Percentiles rank a stretch among this genome's conserved stretches.
Evolutionary conservation across 1,140 invertebrate species (phyloP).

Genomic region (Oedothorax gibbosus): DNA sequence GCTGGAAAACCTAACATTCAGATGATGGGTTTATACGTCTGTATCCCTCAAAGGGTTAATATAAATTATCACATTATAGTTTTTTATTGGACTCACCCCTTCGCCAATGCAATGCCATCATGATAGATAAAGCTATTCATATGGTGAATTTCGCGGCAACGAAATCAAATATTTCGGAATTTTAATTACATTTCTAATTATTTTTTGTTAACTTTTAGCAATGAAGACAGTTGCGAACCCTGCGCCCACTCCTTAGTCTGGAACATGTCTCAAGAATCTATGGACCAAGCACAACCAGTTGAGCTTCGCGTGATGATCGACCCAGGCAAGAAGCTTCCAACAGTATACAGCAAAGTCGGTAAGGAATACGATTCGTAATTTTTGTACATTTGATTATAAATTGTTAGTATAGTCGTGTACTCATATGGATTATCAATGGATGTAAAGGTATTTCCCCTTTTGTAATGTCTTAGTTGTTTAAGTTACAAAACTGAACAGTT

Average conservation of each 20-base stretch:
- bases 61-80: no score
- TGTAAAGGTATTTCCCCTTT: no score
- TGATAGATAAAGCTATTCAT: not conserved
- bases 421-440: no score
- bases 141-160: not conserved
- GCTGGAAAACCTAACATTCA: no score
- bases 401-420: no score
- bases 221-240: constrained; percentile 45
- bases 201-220: constrained; percentile 1
- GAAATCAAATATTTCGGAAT: not conserved
- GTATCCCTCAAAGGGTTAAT: no score
- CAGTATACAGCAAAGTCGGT: constrained; percentile 63
- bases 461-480: not conserved
- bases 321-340: constrained; percentile 48
- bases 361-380: not conserved
- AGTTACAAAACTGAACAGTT: constrained; percentile 53
- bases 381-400: no score
- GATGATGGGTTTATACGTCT: no score
- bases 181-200: not conserved
- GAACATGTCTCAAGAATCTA: constrained; percentile 50
- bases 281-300: constrained; percentile 52
- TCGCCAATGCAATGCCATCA: not conserved
- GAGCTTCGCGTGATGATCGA: constrained; percentile 63
- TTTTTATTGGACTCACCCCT: no score
- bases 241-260: constrained; percentile 38